phyloP scores from a whole-genome alignment of 2,888 invertebrate species.

The Elegia similella region DNA sequence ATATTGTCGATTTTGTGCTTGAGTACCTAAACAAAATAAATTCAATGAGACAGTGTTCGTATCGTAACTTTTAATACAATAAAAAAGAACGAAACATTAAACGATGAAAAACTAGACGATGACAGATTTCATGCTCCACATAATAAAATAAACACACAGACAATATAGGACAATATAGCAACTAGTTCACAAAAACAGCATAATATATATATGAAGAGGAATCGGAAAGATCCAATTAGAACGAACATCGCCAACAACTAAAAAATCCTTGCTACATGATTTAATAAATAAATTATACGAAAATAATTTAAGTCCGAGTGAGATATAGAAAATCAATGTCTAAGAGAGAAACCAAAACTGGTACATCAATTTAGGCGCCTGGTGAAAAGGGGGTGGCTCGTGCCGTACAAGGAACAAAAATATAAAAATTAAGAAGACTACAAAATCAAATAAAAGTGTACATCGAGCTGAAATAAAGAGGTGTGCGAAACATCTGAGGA shows the following conservation, averaged over 20 bases:
- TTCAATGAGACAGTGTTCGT: constrained; percentile 20
- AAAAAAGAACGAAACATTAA: constrained; percentile 32
- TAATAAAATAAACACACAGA: constrained; percentile 37
- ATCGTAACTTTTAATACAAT: constrained; percentile 22
- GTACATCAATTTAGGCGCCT: constrained; percentile 23
- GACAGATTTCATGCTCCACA: constrained; percentile 41
- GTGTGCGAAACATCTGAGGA: constrained; percentile 46
- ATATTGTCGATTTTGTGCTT: constrained; percentile 97
- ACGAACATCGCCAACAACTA: constrained; percentile 24
- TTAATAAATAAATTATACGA: constrained; percentile 26
- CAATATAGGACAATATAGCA: constrained; percentile 34
- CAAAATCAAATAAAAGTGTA: constrained; percentile 40
- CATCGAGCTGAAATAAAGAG: constrained; percentile 49
- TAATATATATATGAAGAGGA: constrained; percentile 34
- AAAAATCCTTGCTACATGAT: constrained; percentile 29
- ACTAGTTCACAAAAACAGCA: constrained; percentile 40
- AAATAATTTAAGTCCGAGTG: constrained; percentile 18
- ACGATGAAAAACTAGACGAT: constrained; percentile 29
- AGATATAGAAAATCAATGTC: constrained; percentile 21
- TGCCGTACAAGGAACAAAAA: constrained; percentile 22
- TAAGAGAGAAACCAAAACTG: constrained; percentile 25
- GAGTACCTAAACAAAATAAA: constrained; percentile 86
- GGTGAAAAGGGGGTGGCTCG: constrained; percentile 23
- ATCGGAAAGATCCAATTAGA: constrained; percentile 31
- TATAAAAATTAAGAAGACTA: constrained; percentile 37